A percentile compares a stretch with the other conserved stretches of the same genome.
phyloP scores from a whole-genome alignment of 2,797 vertebrate genomes.

The Muscicapa comitata region DNA sequence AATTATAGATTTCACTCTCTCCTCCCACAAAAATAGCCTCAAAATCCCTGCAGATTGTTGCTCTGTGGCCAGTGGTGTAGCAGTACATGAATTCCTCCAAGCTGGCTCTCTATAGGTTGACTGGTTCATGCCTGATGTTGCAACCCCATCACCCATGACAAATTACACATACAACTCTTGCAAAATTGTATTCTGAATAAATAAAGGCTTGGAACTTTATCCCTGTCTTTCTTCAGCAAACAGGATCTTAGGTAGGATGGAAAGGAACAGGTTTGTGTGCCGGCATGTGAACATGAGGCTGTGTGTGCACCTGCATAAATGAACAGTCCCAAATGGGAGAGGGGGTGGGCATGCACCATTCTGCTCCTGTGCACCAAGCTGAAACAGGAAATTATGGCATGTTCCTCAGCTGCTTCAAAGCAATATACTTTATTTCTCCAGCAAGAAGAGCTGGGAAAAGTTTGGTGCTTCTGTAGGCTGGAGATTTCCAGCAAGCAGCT shows the following conservation, averaged over 20 bases:
- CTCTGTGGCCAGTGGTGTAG: neutral
- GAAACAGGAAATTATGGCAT: neutral
- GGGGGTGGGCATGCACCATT: neutral
- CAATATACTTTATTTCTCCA: neutral
- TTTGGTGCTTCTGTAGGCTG: neutral
- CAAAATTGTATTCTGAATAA: constrained; percentile 10
- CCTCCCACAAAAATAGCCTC: neutral
- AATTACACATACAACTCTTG: neutral
- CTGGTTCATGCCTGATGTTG: neutral
- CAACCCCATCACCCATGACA: neutral
- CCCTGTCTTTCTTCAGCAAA: neutral
- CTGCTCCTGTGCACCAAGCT: neutral
- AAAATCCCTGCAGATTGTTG: neutral
- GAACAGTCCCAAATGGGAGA: neutral
- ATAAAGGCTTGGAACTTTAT: neutral
- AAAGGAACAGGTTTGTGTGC: neutral
- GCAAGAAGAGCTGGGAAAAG: neutral
- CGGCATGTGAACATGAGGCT: neutral
- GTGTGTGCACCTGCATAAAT: fast-evolving
- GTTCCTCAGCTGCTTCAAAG: neutral
- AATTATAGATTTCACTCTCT: neutral
- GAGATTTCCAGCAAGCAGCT: neutral
- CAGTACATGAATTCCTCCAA: neutral
- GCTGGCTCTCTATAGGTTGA: neutral
- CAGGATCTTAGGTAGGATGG: neutral